These are phyloP conservation scores for Mormyrus proboscirostris DNA, from an alignment of 2,797 vertebrate genomes.

Conservation along the genomic window DNA sequence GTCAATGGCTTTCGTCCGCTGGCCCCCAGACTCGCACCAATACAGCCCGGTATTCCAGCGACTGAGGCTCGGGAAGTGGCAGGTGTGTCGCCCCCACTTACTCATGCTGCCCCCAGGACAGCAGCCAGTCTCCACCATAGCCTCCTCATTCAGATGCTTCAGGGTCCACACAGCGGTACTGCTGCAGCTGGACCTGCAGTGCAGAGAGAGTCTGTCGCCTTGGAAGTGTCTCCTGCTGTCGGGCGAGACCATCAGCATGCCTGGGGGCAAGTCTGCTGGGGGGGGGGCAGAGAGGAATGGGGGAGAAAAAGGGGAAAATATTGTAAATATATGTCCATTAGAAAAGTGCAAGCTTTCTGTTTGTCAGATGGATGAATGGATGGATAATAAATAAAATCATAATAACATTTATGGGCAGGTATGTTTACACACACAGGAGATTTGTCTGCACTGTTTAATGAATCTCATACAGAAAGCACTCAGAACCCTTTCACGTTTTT, in stretches of 20 bases:
- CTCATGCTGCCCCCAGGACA: constrained; percentile 32
- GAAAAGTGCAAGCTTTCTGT: neutral
- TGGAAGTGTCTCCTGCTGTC: constrained; percentile 45
- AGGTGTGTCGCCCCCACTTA: neutral
- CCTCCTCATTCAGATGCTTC: constrained; percentile 22
- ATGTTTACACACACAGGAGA: neutral
- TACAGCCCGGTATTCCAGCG: constrained; percentile 43
- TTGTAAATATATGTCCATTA: neutral
- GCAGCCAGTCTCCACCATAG: constrained; percentile 26
- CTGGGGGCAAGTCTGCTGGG: constrained; percentile 33
- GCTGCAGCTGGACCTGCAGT: constrained; percentile 33
- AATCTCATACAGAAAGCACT: neutral
- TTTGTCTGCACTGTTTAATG: neutral
- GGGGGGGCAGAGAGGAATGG: too few relatives aligned
- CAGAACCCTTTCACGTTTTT: neutral
- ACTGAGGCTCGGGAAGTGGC: constrained; percentile 32
- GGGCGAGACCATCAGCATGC: constrained; percentile 41
- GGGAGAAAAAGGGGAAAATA: neutral
- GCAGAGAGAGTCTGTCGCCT: constrained; percentile 40
- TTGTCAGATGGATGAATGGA: neutral
- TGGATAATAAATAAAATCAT: neutral
- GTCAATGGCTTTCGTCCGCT: constrained; percentile 45
- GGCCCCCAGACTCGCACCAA: constrained; percentile 49
- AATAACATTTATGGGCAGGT: neutral
- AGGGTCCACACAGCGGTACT: constrained; percentile 43